These are phyloP conservation scores for Drymonia ruficornis DNA, from an alignment of 2,888 invertebrate genomes.

Conservation along the genomic window DNA sequence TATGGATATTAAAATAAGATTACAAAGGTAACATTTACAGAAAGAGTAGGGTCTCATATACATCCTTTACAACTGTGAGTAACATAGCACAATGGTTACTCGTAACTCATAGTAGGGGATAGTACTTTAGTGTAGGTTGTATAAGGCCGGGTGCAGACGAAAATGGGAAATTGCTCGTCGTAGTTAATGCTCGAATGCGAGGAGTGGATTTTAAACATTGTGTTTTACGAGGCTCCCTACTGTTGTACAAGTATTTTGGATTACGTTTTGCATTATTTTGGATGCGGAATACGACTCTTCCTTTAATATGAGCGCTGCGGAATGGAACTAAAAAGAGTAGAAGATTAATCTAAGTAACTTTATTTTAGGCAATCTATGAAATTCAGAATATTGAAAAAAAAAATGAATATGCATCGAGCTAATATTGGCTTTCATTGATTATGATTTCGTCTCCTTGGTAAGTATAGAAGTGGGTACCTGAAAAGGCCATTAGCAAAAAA, in stretches of 20 bases:
- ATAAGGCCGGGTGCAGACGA: constrained; percentile 58
- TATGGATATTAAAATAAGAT: no score
- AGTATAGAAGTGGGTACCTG: no score
- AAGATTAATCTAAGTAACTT: no score
- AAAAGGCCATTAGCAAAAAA: no score
- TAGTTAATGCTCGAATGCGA: constrained; percentile 56
- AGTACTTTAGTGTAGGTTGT: constrained; percentile 47
- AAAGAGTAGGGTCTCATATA: no score
- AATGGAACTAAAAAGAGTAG: neutral
- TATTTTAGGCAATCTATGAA: no score
- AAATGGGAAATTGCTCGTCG: constrained; percentile 67
- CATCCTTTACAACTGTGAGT: no score
- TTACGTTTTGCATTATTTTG: constrained; percentile 21
- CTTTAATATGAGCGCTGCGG: neutral
- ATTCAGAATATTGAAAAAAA: no score
- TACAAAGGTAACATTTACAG: no score
- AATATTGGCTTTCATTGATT: no score
- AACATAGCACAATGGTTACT: neutral
- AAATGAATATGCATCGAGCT: no score
- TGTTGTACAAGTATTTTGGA: constrained; percentile 35
- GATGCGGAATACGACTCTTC: constrained; percentile 8
- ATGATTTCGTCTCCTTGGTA: no score
- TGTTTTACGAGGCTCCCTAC: constrained; percentile 48
- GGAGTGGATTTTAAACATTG: constrained; percentile 65
- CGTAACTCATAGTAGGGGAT: constrained; percentile 41